Conservation (phyloP, 2,888 invertebrate genomes). For the Conops quadrifasciatus region DNA sequence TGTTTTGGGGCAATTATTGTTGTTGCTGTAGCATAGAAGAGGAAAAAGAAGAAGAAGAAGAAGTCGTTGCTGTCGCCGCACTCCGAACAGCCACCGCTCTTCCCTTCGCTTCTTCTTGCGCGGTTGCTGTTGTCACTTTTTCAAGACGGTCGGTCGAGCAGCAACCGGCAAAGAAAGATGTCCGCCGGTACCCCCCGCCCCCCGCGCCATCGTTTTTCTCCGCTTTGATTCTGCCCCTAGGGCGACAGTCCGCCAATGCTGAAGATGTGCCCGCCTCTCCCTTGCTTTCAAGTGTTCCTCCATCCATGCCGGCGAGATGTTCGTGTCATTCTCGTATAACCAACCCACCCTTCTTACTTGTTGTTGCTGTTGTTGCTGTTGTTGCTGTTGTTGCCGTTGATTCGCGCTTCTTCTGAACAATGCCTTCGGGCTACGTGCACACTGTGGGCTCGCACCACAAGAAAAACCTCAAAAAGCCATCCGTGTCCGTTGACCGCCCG, state of each 20-base stretch:
- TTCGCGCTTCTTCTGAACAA: neutral
- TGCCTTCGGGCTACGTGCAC: neutral
- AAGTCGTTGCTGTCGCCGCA: constrained; percentile 4
- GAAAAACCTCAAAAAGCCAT: no score
- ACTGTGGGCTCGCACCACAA: neutral
- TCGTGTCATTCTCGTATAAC: neutral
- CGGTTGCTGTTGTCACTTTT: no score
- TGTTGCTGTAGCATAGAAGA: constrained; percentile 1
- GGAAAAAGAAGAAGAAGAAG: no score
- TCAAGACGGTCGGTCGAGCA: no score
- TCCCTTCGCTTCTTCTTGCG: neutral
- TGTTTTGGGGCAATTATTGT: constrained; percentile 33
- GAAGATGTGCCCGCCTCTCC: no score
- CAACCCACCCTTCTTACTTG: neutral
- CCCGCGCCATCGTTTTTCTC: no score
- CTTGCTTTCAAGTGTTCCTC: no score
- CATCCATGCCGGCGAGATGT: no score
- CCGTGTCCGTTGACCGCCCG: neutral
- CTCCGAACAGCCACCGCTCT: neutral
- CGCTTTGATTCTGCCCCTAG: no score
- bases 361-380: neutral
- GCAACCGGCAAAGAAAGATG: no score
- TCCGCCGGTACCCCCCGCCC: no score
- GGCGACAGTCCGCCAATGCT: no score
- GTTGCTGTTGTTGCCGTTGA: neutral